These are phyloP conservation scores for Fragum whitleyi DNA, from an alignment of 2,888 invertebrate genomes.

Conservation along the genomic window DNA sequence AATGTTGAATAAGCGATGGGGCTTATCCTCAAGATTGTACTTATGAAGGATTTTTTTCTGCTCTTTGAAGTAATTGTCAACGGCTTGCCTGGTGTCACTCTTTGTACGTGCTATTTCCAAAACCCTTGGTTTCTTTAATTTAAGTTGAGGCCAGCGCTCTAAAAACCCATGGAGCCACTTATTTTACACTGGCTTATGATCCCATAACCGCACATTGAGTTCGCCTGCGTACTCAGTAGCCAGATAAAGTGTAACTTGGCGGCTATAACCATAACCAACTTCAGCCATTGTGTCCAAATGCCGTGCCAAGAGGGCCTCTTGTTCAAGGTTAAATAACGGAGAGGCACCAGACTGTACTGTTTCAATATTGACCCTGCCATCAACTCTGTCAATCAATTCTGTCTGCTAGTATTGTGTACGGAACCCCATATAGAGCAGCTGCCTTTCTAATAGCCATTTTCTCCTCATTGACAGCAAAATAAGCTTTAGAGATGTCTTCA, in stretches of 20 bases:
- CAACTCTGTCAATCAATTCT: too few relatives aligned
- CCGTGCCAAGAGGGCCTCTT: constrained; percentile 17
- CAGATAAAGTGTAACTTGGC: constrained; percentile 27
- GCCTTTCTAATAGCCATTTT: background rate
- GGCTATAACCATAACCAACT: constrained; percentile 38
- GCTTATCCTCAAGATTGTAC: constrained; percentile 41
- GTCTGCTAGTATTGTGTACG: background rate
- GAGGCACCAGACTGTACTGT: constrained; percentile 12
- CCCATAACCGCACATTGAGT: background rate
- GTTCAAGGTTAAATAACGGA: constrained; percentile 24
- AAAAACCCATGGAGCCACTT: background rate
- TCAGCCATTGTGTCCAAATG: constrained; percentile 39
- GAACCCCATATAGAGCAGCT: background rate
- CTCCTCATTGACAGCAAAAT: constrained; percentile 5
- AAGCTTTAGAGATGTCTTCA: constrained; percentile 6
- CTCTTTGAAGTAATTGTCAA: constrained; percentile 28
- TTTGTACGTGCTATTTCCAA: constrained; percentile 25
- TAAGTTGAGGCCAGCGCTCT: background rate
- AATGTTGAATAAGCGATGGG: constrained; percentile 42
- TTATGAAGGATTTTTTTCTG: constrained; percentile 7
- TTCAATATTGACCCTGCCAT: constrained; percentile 25
- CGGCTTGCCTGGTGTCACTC: constrained; percentile 23
- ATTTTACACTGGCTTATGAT: background rate
- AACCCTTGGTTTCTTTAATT: background rate
- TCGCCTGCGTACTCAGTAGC: background rate